phyloP scores from a whole-genome alignment of 2,888 invertebrate genomes.

The Allophyes oxyacanthae region DNA sequence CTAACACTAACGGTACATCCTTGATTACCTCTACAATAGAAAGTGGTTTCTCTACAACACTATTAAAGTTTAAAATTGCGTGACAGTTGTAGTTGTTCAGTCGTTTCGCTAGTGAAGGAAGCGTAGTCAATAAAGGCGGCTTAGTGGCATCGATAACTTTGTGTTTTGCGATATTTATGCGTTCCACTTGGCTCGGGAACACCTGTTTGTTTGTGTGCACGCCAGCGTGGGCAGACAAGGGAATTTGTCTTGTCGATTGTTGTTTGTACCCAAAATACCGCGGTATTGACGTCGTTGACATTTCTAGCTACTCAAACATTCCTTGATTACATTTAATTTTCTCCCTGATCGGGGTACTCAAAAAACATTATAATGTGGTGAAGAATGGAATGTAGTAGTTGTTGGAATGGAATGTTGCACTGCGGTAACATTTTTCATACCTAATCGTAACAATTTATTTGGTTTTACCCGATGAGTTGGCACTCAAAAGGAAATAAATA shows the following conservation, averaged over 20 bases:
- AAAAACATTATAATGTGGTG: too few relatives aligned
- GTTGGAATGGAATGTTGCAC: too few relatives aligned
- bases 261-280: constrained; percentile 21
- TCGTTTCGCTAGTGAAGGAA: constrained; percentile 72
- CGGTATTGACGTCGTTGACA: constrained; percentile 22
- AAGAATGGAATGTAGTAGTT: too few relatives aligned
- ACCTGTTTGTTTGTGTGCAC: constrained; percentile 72
- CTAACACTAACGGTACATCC: constrained; percentile 66
- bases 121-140: constrained; percentile 83
- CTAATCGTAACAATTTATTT: too few relatives aligned
- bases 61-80: constrained; percentile 57
- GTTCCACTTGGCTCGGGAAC: constrained; percentile 77
- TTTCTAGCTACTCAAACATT: constrained; percentile 9
- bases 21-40: constrained; percentile 26
- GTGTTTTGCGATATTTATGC: constrained; percentile 84
- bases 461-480: too few relatives aligned
- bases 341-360: background rate
- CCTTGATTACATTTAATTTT: constrained; percentile 3
- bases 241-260: constrained; percentile 47
- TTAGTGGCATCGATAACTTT: constrained; percentile 87
- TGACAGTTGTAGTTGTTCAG: constrained; percentile 49
- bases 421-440: too few relatives aligned
- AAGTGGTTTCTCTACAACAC: constrained; percentile 50
- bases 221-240: constrained; percentile 33
- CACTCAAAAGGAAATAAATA: too few relatives aligned